phyloP scores from a whole-genome alignment of 2,888 invertebrate species.

The Coleophora deauratella region DNA sequence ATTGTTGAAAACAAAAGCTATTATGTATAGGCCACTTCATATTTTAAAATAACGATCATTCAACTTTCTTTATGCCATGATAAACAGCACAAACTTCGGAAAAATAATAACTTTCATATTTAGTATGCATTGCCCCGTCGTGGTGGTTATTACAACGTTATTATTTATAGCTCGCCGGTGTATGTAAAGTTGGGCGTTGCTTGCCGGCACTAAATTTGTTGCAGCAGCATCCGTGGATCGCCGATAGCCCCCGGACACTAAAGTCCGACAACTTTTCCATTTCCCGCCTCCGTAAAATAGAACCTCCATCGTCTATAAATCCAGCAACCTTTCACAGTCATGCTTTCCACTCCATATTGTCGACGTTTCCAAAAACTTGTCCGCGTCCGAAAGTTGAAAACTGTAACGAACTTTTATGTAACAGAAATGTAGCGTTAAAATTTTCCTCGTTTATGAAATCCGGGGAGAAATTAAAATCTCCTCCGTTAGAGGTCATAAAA shows the following conservation, averaged over 20 bases:
- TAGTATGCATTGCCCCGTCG: too few relatives aligned
- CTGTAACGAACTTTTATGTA: background rate
- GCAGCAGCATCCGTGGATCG: constrained; percentile 31
- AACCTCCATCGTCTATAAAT: constrained; percentile 33
- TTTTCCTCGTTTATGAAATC: too few relatives aligned
- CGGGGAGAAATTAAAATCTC: too few relatives aligned
- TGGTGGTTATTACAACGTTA: constrained; percentile 17
- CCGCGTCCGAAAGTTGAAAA: background rate
- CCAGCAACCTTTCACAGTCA: constrained; percentile 14
- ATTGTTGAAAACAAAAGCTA: too few relatives aligned
- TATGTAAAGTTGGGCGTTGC: constrained; percentile 39
- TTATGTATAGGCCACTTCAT: too few relatives aligned
- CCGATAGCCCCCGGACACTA: constrained; percentile 37
- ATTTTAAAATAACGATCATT: too few relatives aligned
- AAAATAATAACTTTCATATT: too few relatives aligned
- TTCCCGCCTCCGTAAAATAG: constrained; percentile 30
- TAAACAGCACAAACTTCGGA: too few relatives aligned
- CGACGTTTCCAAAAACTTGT: constrained; percentile 5
- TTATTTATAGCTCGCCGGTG: constrained; percentile 46
- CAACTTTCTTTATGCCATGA: too few relatives aligned
- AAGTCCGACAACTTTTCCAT: constrained; percentile 42
- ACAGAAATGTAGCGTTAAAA: too few relatives aligned
- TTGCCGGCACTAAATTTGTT: constrained; percentile 47
- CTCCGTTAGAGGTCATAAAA: background rate
- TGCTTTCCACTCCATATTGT: constrained; percentile 8